These are phyloP conservation scores for Eulithis testata DNA, from an alignment of 2,888 invertebrate species.

Conservation along the genomic window DNA sequence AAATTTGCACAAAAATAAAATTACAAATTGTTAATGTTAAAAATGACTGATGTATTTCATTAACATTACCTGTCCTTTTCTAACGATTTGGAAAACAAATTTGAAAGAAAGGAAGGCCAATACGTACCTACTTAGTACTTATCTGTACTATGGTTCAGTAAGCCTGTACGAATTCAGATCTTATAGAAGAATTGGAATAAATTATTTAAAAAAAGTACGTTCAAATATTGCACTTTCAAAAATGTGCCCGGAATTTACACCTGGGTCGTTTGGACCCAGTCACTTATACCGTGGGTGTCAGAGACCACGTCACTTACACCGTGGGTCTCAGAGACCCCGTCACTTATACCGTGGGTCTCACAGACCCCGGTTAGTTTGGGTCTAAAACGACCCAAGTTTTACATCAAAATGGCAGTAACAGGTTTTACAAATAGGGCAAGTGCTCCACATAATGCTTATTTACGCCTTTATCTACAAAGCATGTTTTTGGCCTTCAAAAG, in stretches of 20 bases:
- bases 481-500: slow-evolving; percentile 75
- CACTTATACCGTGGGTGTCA: slow-evolving; percentile 2
- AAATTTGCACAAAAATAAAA: slow-evolving; percentile 32
- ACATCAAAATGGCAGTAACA: slow-evolving; percentile 27
- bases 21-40: slow-evolving; percentile 36
- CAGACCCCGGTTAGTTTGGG: slow-evolving; percentile 14
- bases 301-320: slow-evolving; percentile 3
- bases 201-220: slow-evolving; percentile 40
- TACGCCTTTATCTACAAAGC: slow-evolving; percentile 76
- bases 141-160: not conserved
- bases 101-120: slow-evolving; percentile 42
- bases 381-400: slow-evolving; percentile 24
- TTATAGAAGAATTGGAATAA: slow-evolving; percentile 43
- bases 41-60: slow-evolving; percentile 45
- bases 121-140: slow-evolving; percentile 32
- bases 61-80: slow-evolving; percentile 43
- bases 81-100: slow-evolving; percentile 47
- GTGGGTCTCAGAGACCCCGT: slow-evolving; percentile 12
- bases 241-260: slow-evolving; percentile 47
- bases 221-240: slow-evolving; percentile 60
- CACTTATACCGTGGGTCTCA: slow-evolving; percentile 6
- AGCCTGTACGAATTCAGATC: slow-evolving; percentile 57
- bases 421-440: slow-evolving; percentile 30
- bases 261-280: slow-evolving; percentile 25
- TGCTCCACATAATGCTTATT: slow-evolving; percentile 37